Conservation (phyloP, 2,797 vertebrate species). For the Oreochromis grahami region DNA sequence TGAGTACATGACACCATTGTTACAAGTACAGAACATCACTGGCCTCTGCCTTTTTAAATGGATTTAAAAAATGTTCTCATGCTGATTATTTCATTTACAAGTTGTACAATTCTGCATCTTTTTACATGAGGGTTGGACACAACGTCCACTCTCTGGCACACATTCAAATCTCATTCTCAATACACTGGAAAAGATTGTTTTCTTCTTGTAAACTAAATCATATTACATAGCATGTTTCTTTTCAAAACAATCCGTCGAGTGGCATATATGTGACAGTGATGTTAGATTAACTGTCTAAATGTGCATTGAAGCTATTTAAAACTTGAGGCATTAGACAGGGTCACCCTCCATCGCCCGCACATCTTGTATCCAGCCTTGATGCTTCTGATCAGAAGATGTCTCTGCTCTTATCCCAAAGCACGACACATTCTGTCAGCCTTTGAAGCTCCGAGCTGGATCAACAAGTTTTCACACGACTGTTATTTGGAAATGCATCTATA, state of each 20-base stretch:
- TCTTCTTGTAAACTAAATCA: slow-evolving; percentile 3
- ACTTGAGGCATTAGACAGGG: slow-evolving; percentile 3
- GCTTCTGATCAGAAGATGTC: slow-evolving; percentile 25
- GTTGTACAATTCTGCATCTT: slow-evolving; percentile 58
- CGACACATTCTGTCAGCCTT: slow-evolving; percentile 16
- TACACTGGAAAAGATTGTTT: slow-evolving; percentile 2
- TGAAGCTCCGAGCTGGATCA: slow-evolving; percentile 29
- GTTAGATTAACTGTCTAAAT: slow-evolving; percentile 27
- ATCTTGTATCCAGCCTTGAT: neutral
- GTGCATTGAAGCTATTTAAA: slow-evolving; percentile 6
- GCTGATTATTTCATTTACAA: slow-evolving; percentile 70
- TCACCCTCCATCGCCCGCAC: slow-evolving; percentile 1
- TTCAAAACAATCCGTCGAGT: slow-evolving; percentile 22
- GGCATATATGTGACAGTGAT: slow-evolving; percentile 17
- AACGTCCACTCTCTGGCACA: slow-evolving; percentile 21
- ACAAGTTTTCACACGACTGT: slow-evolving; percentile 22
- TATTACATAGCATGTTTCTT: slow-evolving; percentile 16
- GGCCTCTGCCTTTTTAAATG: slow-evolving; percentile 61
- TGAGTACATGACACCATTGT: slow-evolving; percentile 67
- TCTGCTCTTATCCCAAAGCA: slow-evolving; percentile 11
- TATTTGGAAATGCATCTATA: slow-evolving; percentile 45
- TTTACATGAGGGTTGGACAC: slow-evolving; percentile 51
- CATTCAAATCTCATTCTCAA: neutral
- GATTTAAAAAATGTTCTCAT: slow-evolving; percentile 54
- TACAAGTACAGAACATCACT: slow-evolving; percentile 70